Percentiles rank a stretch among this genome's conserved stretches.
Evolutionary conservation across 1,140 invertebrate species (phyloP).

Genomic region (Drosophila kohkoa): DNA sequence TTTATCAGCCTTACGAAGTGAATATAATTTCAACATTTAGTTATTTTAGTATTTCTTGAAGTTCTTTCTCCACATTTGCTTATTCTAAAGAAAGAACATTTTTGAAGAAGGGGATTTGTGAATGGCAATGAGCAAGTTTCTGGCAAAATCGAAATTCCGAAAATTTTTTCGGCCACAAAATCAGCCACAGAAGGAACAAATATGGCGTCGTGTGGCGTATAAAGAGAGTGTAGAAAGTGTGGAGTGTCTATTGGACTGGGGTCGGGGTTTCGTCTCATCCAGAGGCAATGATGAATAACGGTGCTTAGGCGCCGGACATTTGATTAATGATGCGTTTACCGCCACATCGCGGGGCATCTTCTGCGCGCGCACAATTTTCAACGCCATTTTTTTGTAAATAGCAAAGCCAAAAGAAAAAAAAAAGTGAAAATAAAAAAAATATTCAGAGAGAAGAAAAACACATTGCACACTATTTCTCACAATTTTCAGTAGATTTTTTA

Average conservation of each 20-base stretch:
- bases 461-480: constrained; percentile 68
- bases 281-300: constrained; percentile 83
- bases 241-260: background rate
- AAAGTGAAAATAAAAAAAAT: constrained; percentile 35
- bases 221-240: background rate
- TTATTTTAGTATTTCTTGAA: background rate
- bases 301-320: constrained; percentile 83
- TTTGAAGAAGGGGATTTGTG: background rate
- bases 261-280: constrained; percentile 48
- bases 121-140: background rate
- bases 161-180: constrained; percentile 21
- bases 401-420: background rate
- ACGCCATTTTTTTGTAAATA: constrained; percentile 66
- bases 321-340: constrained; percentile 85
- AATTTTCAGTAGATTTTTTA: constrained; percentile 69
- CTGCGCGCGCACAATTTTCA: constrained; percentile 67
- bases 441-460: background rate
- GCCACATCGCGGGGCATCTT: constrained; percentile 42
- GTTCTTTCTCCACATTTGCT: background rate
- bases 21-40: background rate
- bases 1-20: too few species aligned
- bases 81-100: background rate
- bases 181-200: constrained; percentile 39
- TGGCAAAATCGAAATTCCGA: background rate
- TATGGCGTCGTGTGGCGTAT: constrained; percentile 44